Base-by-base conservation (phyloP, 2,797 vertebrate genomes). In the Sebastes cheni region DNA sequence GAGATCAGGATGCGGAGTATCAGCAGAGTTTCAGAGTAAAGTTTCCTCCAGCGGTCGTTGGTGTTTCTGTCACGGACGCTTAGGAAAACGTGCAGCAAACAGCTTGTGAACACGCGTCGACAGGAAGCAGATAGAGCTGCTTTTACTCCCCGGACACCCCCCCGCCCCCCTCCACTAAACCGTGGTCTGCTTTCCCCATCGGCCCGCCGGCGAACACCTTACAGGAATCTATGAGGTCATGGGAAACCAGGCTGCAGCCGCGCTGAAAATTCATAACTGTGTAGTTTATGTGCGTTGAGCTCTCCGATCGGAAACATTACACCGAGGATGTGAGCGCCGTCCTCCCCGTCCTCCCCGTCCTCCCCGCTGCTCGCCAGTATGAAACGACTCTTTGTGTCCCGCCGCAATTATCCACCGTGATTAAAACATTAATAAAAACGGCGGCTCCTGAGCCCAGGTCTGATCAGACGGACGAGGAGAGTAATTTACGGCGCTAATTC, bases 211-310 rank as follows among this genome's bases (percentile, higher is more conserved):
- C 68, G 72, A 93, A 94, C 93, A 94, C 94, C 94, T 94, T 90
- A 81, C 91, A 92, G 92, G 91, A 92, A 91, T 89, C 89, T 65
- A 89, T 95, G 94, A 95, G 94, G 90, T 95, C 94, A 94, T 94
- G 93, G 92, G 94, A 94, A 95, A 86, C 67, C 29, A 85, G 71
- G 86, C 76, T 30, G 77, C 69, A 74, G 80, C 86, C 69, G 55
- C 82, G 34, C 34, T 86, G 79, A 80, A 91, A 85, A 85, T 87
- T 88, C 88, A 86, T 71, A 86, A 86, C 75, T 85, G 30, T 52
- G 66, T 79, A 77, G 77, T 84, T 92, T 82, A 86, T 80, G 86
- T 86, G 88, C 66, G 32, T n/a, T 1, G 67, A 58, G 67, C 54
- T 73, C 81, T 86, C 72, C 39, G 75, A 13, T 80, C 42, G 77